Base-by-base conservation (phyloP, 2,888 invertebrate genomes). In the Nudaria mundana region DNA sequence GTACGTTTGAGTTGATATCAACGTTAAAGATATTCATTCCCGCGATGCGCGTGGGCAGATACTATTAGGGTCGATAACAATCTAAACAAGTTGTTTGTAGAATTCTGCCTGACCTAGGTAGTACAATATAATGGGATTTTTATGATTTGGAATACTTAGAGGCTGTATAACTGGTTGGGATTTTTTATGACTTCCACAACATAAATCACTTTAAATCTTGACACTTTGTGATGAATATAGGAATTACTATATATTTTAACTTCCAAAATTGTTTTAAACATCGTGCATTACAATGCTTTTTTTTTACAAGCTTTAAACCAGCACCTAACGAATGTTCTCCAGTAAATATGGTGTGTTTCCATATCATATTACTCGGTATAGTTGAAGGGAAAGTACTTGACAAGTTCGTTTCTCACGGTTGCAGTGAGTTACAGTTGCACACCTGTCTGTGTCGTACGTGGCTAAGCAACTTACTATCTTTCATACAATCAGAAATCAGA, bases 401-500 rank as follows among this genome's bases (percentile, higher is more conserved):
- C 49, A 46, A 45, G 45, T 36, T 44, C 18, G 42, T 43, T 58
- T 58, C 61, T 51, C 58, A 58, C 58, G 58, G 42, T 57, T 57
- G 44, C 26, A 29, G 46, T 43, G 56, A 44, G 50, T 44, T 43
- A 39, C 15, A 26, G 12, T 42, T 40, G 39, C 37, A 32, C 38
- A 41, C 35, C 41, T 47, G 48, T 48, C 37, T 32, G 29, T 33
- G 36, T 40, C 36, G 33, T 32, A 31, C 36, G 36, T 40, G 40
- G 33, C 36, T 45, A 37, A 35, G 29, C 43, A 31, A 40, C 40
- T 36, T 15, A 39, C 32, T 56, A 61, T 63, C 61, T 50, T 45
- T 49, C 48, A 44, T 50, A 50, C 48, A 52, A 63, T 63, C 63
- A 55, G 47, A 52, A 51, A 56, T 61, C 62, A 50, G 62, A 63